Evolutionary conservation across 2,888 invertebrate genomes (phyloP).

Genomic region (Dermolepida albohirtum): DNA sequence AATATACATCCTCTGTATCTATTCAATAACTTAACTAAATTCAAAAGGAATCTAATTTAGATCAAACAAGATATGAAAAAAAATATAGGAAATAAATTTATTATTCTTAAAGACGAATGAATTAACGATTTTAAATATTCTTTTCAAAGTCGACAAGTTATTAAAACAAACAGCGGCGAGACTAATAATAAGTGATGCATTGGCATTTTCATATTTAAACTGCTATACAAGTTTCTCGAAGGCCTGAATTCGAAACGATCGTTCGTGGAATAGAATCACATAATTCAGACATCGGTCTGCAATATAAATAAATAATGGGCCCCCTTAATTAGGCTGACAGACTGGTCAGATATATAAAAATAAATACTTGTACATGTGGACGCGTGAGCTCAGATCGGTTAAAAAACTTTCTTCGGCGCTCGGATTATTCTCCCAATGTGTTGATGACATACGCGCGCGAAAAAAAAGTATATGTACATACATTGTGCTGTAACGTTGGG

Average conservation of each 20-base stretch:
- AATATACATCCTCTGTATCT: no score
- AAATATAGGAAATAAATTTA: background rate
- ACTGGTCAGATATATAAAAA: constrained; percentile 24
- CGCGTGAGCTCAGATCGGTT: constrained; percentile 22
- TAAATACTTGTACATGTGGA: constrained; percentile 26
- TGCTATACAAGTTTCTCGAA: background rate
- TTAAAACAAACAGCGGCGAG: background rate
- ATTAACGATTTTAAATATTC: no score
- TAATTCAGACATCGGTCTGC: constrained; percentile 25
- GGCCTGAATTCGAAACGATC: no score
- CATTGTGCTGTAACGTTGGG: background rate
- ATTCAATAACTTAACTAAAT: no score
- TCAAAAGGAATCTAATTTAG: background rate
- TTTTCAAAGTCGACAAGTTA: no score
- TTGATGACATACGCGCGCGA: background rate
- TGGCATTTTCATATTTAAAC: constrained; percentile 5
- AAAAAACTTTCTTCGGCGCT: constrained; percentile 26
- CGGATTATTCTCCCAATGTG: background rate
- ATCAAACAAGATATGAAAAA: constrained; percentile 1
- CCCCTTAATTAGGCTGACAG: constrained; percentile 35
- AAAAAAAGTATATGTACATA: constrained; percentile 1
- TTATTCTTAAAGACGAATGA: no score
- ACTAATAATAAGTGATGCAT: background rate
- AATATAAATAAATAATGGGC: constrained; percentile 34
- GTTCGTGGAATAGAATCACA: background rate